These are phyloP conservation scores for Caradrina clavipalpis DNA, from an alignment of 2,888 invertebrate species.

Conservation along the genomic window DNA sequence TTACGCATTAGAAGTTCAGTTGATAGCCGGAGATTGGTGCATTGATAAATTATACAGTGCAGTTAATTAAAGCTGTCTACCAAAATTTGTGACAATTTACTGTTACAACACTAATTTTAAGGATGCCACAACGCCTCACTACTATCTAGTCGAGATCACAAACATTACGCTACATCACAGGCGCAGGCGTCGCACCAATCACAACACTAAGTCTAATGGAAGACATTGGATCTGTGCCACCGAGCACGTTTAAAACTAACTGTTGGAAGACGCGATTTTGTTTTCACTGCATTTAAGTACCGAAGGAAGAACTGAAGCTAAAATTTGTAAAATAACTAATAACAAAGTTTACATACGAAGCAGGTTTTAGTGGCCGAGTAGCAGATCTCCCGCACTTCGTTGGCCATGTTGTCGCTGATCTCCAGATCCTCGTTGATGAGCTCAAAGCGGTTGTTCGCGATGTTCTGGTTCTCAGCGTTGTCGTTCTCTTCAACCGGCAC, in stretches of 20 bases:
- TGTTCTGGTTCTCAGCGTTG: conserved; percentile 87
- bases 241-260: conserved; percentile 84
- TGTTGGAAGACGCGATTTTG: conserved; percentile 90
- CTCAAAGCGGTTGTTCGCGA: conserved; percentile 85
- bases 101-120: conserved; percentile 81
- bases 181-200: conserved; percentile 70
- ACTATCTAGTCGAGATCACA: conserved; percentile 64
- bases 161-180: conserved; percentile 70
- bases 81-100: conserved; percentile 87
- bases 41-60: conserved; percentile 86
- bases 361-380: conserved; percentile 83
- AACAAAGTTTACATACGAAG: conserved; percentile 87
- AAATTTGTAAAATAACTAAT: conserved; percentile 70
- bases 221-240: conserved; percentile 80
- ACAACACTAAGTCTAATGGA: conserved; percentile 88
- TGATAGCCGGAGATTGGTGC: conserved; percentile 83
- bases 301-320: conserved; percentile 73
- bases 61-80: conserved; percentile 90
- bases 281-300: conserved; percentile 86
- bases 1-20: conserved; percentile 72
- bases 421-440: conserved; percentile 82
- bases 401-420: conserved; percentile 91
- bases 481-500: conserved; percentile 83
- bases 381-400: conserved; percentile 91
- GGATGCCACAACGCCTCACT: conserved; percentile 70